Evolutionary conservation across 2,113 vertebrate genomes (phyloP).

Genomic region (Thalassoma bifasciatum): DNA sequence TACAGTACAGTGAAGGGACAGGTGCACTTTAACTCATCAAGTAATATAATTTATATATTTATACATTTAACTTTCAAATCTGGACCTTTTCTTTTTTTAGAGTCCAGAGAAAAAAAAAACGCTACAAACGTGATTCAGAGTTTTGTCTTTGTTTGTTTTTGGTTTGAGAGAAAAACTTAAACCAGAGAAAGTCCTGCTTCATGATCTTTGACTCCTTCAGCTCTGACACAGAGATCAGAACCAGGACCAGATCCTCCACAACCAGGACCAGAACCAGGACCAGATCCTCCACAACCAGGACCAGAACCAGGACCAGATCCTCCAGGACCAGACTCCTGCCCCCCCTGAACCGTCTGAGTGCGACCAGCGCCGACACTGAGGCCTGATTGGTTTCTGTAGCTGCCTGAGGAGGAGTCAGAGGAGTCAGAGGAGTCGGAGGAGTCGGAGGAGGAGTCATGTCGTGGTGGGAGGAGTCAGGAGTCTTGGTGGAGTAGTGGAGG

Average conservation of each 20-base stretch:
- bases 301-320: neutral
- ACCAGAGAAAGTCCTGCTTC: too few relatives aligned
- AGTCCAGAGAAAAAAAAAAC: too few relatives aligned
- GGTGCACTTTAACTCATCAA: neutral
- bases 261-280: too few relatives aligned
- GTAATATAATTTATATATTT: neutral
- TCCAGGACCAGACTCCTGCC: neutral
- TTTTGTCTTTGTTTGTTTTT: slow-evolving; percentile 1
- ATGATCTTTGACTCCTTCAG: neutral
- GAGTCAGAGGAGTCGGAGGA: too few relatives aligned
- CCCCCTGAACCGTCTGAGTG: neutral
- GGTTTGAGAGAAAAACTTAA: slow-evolving; percentile 3
- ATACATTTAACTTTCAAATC: neutral
- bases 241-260: too few relatives aligned
- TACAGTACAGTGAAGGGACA: slow-evolving; percentile 64
- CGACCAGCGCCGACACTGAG: neutral
- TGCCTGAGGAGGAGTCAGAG: slow-evolving; percentile 88
- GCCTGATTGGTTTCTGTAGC: slow-evolving; percentile 84
- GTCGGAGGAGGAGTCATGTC: too few relatives aligned
- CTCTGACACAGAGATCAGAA: too few relatives aligned
- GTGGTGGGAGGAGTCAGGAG: too few relatives aligned
- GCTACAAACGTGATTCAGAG: too few relatives aligned
- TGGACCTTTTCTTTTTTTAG: neutral
- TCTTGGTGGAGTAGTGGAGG: too few relatives aligned
- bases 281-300: too few relatives aligned